A percentile compares a stretch with the other conserved stretches of the same genome.
Evolutionary conservation across 2,888 invertebrate genomes (phyloP).

Genomic region (Pemphredon lugubris): DNA sequence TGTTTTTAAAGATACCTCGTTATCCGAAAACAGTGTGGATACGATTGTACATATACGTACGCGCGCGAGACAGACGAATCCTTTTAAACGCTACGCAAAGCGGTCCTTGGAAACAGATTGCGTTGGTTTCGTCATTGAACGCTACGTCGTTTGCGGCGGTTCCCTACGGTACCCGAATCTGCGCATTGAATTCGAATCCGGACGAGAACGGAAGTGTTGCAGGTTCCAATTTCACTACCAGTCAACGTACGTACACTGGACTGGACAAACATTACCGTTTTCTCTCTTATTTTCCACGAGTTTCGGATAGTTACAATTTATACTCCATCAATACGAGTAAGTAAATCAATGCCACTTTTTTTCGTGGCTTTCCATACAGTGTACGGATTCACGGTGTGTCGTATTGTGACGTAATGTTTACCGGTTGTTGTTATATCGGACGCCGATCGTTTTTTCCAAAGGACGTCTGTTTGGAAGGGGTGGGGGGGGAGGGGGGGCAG

Average conservation of each 20-base stretch:
- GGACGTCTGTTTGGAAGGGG: too few species aligned
- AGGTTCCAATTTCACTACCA: neutral
- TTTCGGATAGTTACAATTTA: too few species aligned
- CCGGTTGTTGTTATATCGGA: too few species aligned
- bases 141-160: conserved; percentile 6
- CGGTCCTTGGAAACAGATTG: conserved; percentile 9
- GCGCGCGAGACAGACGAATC: neutral
- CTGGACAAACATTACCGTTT: neutral
- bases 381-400: too few species aligned
- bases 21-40: too few species aligned
- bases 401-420: too few species aligned
- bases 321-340: too few species aligned
- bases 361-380: too few species aligned
- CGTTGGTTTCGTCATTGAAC: conserved; percentile 14
- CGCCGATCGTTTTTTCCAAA: too few species aligned
- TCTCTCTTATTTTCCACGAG: neutral
- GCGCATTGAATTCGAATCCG: conserved; percentile 6
- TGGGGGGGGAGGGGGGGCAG: too few species aligned
- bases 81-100: neutral
- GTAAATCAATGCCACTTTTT: too few species aligned
- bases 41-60: neutral
- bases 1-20: too few species aligned
- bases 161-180: conserved; percentile 12
- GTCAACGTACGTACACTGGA: neutral
- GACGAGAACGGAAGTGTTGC: conserved; percentile 6